phyloP scores from a whole-genome alignment of 2,797 vertebrate genomes.

The Myotis vivesi region DNA sequence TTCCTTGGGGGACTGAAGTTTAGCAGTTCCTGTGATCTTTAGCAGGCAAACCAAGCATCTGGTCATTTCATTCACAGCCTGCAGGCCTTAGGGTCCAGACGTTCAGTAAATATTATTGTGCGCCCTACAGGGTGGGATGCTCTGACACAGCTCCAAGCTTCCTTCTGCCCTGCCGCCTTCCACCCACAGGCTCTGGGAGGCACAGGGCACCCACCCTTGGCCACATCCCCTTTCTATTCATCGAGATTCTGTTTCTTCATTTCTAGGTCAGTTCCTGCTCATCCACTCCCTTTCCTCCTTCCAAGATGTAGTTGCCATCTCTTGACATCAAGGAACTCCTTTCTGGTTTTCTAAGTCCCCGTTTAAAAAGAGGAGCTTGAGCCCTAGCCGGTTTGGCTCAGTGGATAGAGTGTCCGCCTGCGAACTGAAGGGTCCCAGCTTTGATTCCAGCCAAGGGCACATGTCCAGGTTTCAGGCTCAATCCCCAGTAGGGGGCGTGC shows the following conservation, averaged over 20 bases:
- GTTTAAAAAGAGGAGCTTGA: neutral
- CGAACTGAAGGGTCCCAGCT: too few species aligned
- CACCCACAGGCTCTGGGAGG: neutral
- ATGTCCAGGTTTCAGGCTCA: too few species aligned
- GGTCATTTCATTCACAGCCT: neutral
- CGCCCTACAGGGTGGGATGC: neutral
- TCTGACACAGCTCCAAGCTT: neutral
- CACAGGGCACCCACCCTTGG: accelerated
- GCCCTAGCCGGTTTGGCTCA: too few species aligned
- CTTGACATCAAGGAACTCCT: neutral
- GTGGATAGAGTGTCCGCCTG: too few species aligned
- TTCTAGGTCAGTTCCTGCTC: neutral
- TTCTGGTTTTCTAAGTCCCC: neutral
- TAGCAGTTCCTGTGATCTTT: neutral
- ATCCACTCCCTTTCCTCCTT: neutral
- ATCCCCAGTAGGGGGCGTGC: too few species aligned
- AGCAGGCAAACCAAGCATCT: neutral
- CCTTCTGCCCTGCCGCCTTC: neutral
- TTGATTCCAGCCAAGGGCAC: too few species aligned
- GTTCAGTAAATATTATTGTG: neutral
- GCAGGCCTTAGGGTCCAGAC: neutral
- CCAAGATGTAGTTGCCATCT: neutral
- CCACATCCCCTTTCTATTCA: neutral
- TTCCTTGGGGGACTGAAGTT: neutral
- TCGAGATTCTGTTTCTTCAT: neutral